A percentile compares a stretch with the other conserved stretches of the same genome.
These are phyloP conservation scores for Crossoptilon crossoptilon DNA, from an alignment of 2,797 vertebrate genomes.

Conservation along the genomic window DNA sequence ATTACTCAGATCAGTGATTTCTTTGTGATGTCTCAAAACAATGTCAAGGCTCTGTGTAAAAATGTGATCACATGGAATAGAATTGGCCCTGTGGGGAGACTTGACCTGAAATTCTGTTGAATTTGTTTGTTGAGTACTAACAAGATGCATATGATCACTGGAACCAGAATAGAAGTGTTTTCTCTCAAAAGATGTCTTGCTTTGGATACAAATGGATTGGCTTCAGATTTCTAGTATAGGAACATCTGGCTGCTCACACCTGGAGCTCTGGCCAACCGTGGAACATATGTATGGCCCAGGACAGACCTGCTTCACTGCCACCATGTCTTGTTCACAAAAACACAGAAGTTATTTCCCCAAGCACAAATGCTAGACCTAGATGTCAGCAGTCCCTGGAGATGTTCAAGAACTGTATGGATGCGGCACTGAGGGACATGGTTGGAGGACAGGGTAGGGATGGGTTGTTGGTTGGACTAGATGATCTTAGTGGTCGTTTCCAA, in stretches of 20 bases:
- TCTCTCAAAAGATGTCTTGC: not conserved
- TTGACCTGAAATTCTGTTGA: not conserved
- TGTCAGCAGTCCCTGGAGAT: not conserved
- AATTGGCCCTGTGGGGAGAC: not conserved
- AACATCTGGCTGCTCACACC: not conserved
- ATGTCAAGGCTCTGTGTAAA: not conserved
- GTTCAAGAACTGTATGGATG: too few relatives aligned
- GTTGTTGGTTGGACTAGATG: too few relatives aligned
- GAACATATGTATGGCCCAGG: not conserved
- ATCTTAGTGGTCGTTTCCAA: too few relatives aligned
- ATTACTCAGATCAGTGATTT: not conserved
- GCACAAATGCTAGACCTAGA: not conserved
- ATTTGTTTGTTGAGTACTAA: not conserved
- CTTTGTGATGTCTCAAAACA: not conserved
- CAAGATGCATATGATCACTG: not conserved
- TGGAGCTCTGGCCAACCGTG: not conserved
- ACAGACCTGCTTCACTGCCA: not conserved
- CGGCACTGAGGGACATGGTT: too few relatives aligned
- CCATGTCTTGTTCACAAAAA: accelerated
- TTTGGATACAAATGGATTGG: not conserved
- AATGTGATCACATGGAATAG: not conserved
- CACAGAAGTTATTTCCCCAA: not conserved
- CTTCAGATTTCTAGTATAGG: not conserved
- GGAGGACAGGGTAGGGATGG: too few relatives aligned
- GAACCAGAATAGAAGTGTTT: slow-evolving; percentile 10